Base-by-base conservation (phyloP, 2,113 vertebrate genomes). In the Engystomops pustulosus region DNA sequence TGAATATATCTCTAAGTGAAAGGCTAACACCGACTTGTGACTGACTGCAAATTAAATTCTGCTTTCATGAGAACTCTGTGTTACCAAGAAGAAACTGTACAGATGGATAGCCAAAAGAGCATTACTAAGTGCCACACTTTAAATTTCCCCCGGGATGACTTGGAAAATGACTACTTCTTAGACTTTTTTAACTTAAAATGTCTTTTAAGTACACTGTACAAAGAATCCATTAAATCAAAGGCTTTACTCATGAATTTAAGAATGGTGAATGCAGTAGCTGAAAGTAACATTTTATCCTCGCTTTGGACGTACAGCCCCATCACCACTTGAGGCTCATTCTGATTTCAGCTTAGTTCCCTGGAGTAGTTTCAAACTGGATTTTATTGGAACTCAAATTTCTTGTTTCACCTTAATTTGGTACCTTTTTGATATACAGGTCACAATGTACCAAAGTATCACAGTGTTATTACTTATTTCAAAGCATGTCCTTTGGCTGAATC, bases 71-170 rank as follows among this genome's bases (percentile, higher is more conserved):
- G 72, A 76, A 58, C 80, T 53, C 36, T 72, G 68, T 84, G 60
- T 49, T 84, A 77, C 71, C 60, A 78, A 67, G 60, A 68, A 84
- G 45, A 84, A 65, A 51, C 72, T 84, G 60, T 84, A 53, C 72
- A 84, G 82, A 84, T 84, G 82, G 76, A 83, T 84, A 77, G 82
- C 72, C 71, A 83, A 72, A 77, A 67, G 72, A 84, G 72, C 72
- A 77, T 65, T 76, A 67, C 81, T 76, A 83, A 83, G 72, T 84
- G 58, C 82, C 69, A 84, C 71, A 77, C 69, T 84, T 84, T 84
- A 84, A 77, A 77, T 84, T 84, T 84, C 82, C 72, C 82, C 14
- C 18, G 10, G 72, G 82, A 84, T 38, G 58, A 32, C 15, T 68
- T 27, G 11, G 55, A 60, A 84, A 84, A 77, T 84, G 60, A 84